Evolutionary conservation across 2,888 invertebrate species (phyloP).

Genomic region (Synanthedon vespiformis): DNA sequence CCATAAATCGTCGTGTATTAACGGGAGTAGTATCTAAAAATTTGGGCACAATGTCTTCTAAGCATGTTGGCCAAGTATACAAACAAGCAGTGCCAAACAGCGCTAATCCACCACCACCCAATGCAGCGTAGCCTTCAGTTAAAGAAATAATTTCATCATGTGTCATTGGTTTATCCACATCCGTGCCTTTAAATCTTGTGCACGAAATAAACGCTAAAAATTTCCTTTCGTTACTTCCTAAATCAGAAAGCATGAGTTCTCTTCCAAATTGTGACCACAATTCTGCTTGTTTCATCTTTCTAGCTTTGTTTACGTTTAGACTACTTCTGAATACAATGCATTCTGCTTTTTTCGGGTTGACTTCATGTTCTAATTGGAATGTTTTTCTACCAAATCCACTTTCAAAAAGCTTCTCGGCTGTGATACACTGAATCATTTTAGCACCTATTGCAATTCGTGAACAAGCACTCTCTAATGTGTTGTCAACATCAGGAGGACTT

Average conservation of each 20-base stretch:
- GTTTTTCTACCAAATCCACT: conserved; percentile 83
- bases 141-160: conserved; percentile 78
- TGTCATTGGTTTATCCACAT: conserved; percentile 71
- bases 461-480: conserved; percentile 79
- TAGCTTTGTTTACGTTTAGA: conserved; percentile 77
- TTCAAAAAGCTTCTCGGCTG: conserved; percentile 88
- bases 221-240: conserved; percentile 78
- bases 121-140: conserved; percentile 86
- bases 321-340: conserved; percentile 82
- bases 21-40: conserved; percentile 70
- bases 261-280: conserved; percentile 88
- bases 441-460: conserved; percentile 81
- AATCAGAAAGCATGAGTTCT: conserved; percentile 81
- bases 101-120: conserved; percentile 93
- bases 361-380: conserved; percentile 80
- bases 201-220: conserved; percentile 92
- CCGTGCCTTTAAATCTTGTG: conserved; percentile 79
- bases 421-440: conserved; percentile 85
- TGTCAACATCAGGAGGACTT: conserved; percentile 73
- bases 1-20: conserved; percentile 81
- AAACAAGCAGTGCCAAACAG: conserved; percentile 91
- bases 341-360: conserved; percentile 66
- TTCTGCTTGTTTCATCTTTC: conserved; percentile 79
- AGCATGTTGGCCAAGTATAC: conserved; percentile 86
- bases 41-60: conserved; percentile 75